Evolutionary conservation across 2,888 invertebrate genomes (phyloP), one percentile per base, ranked within the genome.

Genomic region (Augochlorella aurata): DNA sequence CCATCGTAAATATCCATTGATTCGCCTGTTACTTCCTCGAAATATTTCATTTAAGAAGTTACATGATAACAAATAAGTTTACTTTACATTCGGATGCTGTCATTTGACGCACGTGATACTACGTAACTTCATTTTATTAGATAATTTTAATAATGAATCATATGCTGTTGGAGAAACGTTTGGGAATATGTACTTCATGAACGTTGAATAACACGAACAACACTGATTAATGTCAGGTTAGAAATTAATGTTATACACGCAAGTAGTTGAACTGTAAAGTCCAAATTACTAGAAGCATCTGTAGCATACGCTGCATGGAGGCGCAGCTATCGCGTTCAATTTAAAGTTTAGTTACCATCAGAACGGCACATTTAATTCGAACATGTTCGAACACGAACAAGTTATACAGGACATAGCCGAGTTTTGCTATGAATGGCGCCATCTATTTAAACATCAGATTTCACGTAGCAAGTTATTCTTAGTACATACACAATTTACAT

Each of bases 141-240:
- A 71, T 82, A 21, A 63, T 58, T 52, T 66, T 24, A 74, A 12
- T 73, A 38, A 70, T 38, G 38, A 79, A 63, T 63, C 45, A 45
- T 74, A 50, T 44, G 45, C 65, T 24, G 67, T 69, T 71, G 38
- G 47, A n/a, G 47, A 77, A 70, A n/a, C 66, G 58, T 75, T 67
- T 3, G 16, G 70, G 24, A 61, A 24, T 50, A 49, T 54, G 58
- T 71, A 63, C 50, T 65, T 16, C 45, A 61, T 74, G 61, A 61
- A 77, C 14, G 58, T 70, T 45, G 16, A 61, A 52, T 50, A 66
- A 77, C 66, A 68, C 68, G 29, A 71, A 63, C 71, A 58, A 82
- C 74, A 78, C 78, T 73, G 72, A 77, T 69, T 58, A 18, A 61
- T 71, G 54, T 74, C 69, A 83, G 82, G 82, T 82, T 82, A 82